A percentile compares a stretch with the other conserved stretches of the same genome.
Conservation (phyloP, 2,113 vertebrate species). For the Amblyornis subalaris region DNA sequence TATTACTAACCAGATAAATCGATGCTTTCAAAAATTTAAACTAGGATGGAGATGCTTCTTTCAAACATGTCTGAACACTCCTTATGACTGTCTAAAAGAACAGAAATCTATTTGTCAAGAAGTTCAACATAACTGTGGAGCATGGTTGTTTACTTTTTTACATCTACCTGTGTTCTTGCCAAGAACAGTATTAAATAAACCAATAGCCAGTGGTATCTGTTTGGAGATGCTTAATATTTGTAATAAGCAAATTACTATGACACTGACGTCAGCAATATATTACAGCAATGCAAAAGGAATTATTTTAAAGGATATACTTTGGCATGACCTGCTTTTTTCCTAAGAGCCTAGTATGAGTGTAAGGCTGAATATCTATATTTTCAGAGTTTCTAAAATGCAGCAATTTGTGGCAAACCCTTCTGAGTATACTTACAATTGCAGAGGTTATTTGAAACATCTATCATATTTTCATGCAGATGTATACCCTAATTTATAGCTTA, state of each 20-base stretch:
- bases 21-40: not conserved
- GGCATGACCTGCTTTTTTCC: not conserved
- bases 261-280: not conserved
- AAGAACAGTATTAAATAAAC: not conserved
- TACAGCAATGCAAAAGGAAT: not conserved
- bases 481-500: not conserved
- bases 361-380: not conserved
- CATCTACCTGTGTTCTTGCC: not conserved
- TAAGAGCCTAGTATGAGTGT: not conserved
- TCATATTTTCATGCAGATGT: not conserved
- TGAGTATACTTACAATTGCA: not conserved
- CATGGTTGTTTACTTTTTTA: not conserved
- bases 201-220: not conserved
- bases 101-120: not conserved
- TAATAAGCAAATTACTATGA: not conserved
- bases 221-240: not conserved
- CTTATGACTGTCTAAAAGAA: not conserved
- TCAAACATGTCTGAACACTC: not conserved
- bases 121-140: not conserved
- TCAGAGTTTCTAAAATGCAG: not conserved
- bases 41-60: not conserved
- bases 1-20: not conserved
- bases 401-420: not conserved
- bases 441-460: not conserved
- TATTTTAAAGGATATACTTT: not conserved